Percentiles rank a stretch among this genome's conserved stretches.
These are phyloP conservation scores for Gasterosteus aculeatus DNA, from an alignment of 2,113 vertebrate genomes.

Conservation along the genomic window DNA sequence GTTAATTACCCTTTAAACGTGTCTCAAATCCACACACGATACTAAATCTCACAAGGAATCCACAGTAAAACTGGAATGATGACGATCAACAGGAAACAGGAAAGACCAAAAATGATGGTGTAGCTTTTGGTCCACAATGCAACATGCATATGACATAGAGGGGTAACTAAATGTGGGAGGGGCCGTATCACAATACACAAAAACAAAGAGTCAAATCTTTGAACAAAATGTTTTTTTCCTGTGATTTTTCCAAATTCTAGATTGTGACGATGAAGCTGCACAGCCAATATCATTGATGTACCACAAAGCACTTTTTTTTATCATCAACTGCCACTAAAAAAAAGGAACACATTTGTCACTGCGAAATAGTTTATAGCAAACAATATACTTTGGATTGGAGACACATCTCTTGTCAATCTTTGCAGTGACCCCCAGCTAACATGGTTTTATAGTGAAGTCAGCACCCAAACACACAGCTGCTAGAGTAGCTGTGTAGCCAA, in stretches of 20 bases:
- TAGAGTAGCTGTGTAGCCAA: not conserved
- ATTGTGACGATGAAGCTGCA: not conserved
- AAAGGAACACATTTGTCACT: not conserved
- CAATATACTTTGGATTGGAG: not conserved
- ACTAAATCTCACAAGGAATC: not conserved
- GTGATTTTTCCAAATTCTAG: not conserved
- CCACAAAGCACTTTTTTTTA: not conserved
- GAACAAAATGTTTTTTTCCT: not conserved
- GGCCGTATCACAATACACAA: not conserved
- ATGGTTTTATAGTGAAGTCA: not conserved
- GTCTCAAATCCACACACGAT: not conserved
- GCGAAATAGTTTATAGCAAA: not conserved
- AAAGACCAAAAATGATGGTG: not conserved
- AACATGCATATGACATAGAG: not conserved
- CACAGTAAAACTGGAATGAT: not conserved
- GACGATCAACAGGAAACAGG: not conserved
- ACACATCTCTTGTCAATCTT: not conserved
- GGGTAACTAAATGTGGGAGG: not conserved
- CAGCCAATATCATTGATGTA: not conserved
- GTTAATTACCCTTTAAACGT: conserved; percentile 13
- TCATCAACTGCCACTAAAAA: not conserved
- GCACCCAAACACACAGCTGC: not conserved
- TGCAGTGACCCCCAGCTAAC: not conserved
- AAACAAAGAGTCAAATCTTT: conserved; percentile 1
- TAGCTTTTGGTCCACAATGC: not conserved